Evolutionary conservation across 2,888 invertebrate species (phyloP).

Genomic region (Tipula vernalis): DNA sequence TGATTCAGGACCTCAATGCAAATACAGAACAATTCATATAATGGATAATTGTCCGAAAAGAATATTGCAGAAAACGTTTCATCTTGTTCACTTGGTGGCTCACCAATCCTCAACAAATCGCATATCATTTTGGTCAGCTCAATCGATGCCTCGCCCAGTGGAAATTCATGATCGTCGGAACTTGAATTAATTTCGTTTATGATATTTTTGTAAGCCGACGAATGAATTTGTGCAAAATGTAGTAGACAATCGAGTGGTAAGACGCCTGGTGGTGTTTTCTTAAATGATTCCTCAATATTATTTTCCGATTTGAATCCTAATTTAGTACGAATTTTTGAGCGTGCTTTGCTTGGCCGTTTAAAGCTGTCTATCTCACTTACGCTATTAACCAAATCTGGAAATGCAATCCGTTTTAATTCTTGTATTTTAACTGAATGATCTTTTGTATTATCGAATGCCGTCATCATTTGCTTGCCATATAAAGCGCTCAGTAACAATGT

Average conservation of each 20-base stretch:
- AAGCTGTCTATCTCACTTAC: slow-evolving; percentile 30
- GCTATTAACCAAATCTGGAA: slow-evolving; percentile 65
- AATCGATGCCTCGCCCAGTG: slow-evolving; percentile 86
- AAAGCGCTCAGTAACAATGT: slow-evolving; percentile 65
- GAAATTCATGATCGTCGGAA: slow-evolving; percentile 92
- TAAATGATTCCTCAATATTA: slow-evolving; percentile 86
- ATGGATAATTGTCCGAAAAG: slow-evolving; percentile 89
- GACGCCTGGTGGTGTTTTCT: slow-evolving; percentile 80
- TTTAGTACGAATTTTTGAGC: slow-evolving; percentile 75
- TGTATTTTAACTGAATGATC: slow-evolving; percentile 78
- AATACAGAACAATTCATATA: slow-evolving; percentile 90
- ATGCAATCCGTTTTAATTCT: slow-evolving; percentile 78
- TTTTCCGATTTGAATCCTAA: slow-evolving; percentile 87
- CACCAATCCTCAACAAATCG: slow-evolving; percentile 79
- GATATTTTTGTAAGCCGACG: slow-evolving; percentile 78
- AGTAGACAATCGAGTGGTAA: slow-evolving; percentile 90
- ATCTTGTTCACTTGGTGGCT: slow-evolving; percentile 79
- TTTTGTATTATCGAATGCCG: slow-evolving; percentile 61
- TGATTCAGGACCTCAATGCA: slow-evolving; percentile 88
- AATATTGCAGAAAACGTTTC: slow-evolving; percentile 84
- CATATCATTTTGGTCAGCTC: slow-evolving; percentile 81
- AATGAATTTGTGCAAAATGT: slow-evolving; percentile 84
- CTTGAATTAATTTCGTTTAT: slow-evolving; percentile 86
- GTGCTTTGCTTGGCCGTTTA: slow-evolving; percentile 50
- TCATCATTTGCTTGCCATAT: slow-evolving; percentile 76